Percentiles rank a stretch among this genome's conserved stretches.
Evolutionary conservation across 2,888 invertebrate genomes (phyloP).

Genomic region (Lepidonotus clava): DNA sequence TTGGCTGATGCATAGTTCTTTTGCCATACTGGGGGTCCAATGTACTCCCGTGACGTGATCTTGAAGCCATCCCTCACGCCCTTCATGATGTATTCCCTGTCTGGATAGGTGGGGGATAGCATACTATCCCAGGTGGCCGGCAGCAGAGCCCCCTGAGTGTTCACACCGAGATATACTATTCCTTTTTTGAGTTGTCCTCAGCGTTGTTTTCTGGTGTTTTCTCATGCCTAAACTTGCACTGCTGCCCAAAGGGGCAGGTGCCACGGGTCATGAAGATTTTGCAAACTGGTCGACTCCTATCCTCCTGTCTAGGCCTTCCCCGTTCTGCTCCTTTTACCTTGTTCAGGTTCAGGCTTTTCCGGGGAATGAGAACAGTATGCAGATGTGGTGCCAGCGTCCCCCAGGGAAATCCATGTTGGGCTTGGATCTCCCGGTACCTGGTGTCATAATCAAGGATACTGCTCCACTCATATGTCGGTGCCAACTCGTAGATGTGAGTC

Average conservation of each 20-base stretch:
- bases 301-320: background rate
- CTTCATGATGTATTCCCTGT: background rate
- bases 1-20: background rate
- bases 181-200: too few relatives aligned
- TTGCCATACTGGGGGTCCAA: background rate
- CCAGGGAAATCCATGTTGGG: background rate
- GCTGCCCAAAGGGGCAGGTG: background rate
- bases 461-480: background rate
- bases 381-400: background rate
- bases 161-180: too few relatives aligned
- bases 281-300: background rate
- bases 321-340: background rate
- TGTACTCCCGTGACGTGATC: background rate
- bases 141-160: background rate
- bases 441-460: conserved; percentile 4
- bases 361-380: background rate
- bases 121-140: too few relatives aligned
- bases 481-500: background rate
- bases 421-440: conserved; percentile 18
- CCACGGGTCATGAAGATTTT: background rate
- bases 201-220: too few relatives aligned
- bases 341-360: background rate
- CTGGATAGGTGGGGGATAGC: background rate
- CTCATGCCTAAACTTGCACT: background rate
- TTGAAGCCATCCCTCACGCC: background rate